phyloP scores from a whole-genome alignment of 92 coral and sea anemone genomes.

The Siderastrea radians region DNA sequence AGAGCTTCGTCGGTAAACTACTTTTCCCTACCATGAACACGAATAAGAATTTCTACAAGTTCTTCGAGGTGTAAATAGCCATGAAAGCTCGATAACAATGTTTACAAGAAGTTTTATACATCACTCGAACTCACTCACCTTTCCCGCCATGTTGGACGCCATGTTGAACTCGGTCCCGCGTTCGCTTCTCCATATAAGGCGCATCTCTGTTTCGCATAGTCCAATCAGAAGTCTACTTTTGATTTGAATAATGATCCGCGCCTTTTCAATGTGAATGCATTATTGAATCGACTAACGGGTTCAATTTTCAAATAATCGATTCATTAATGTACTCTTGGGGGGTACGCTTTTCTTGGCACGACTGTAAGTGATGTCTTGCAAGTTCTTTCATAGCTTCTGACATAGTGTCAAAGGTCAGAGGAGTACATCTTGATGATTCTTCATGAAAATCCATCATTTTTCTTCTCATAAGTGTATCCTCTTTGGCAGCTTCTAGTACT shows the following conservation, averaged over 20 bases:
- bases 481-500: slow-evolving; percentile 59
- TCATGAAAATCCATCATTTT: slow-evolving; percentile 64
- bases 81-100: slow-evolving; percentile 14
- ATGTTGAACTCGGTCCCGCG: slow-evolving; percentile 13
- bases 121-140: slow-evolving; percentile 4
- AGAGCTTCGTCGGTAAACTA: slow-evolving; percentile 15
- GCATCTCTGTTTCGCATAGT: neutral
- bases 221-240: slow-evolving; percentile 25
- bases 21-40: slow-evolving; percentile 22
- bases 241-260: neutral
- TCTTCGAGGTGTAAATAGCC: slow-evolving; percentile 1
- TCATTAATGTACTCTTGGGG: no score
- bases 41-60: slow-evolving; percentile 19
- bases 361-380: no score
- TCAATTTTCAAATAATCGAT: no score
- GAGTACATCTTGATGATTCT: slow-evolving; percentile 55
- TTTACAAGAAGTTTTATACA: slow-evolving; percentile 11
- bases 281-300: no score
- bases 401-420: slow-evolving; percentile 57
- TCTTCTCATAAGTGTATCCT: slow-evolving; percentile 45
- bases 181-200: neutral
- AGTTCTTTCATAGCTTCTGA: slow-evolving; percentile 52
- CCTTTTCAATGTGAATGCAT: no score
- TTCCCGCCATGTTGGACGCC: slow-evolving; percentile 28
- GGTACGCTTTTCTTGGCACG: no score